A percentile compares a stretch with the other conserved stretches of the same genome.
Evolutionary conservation across 92 coral and sea anemone genomes (phyloP).

Genomic region (Ricordea florida): DNA sequence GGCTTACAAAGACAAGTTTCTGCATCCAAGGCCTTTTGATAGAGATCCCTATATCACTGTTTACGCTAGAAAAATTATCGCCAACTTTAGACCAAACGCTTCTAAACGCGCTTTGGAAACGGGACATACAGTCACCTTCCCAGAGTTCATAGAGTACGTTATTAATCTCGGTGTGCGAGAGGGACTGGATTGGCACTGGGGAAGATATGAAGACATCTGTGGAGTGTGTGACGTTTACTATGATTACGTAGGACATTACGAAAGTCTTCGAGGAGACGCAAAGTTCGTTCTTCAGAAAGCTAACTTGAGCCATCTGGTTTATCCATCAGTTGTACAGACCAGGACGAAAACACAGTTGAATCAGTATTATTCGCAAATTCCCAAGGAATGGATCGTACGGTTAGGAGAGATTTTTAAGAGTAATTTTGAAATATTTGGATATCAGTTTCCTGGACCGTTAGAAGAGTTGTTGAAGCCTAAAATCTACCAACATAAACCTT

Average conservation of each 20-base stretch:
- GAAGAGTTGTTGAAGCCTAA: neutral
- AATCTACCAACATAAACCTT: no score
- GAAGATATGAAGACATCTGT: neutral
- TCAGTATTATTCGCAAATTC: neutral
- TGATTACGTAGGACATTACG: neutral
- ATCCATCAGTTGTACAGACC: neutral
- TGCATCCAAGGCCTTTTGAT: neutral
- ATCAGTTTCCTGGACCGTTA: neutral
- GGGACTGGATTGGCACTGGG: slow-evolving; percentile 3
- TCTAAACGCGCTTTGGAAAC: neutral
- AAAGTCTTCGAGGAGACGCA: neutral
- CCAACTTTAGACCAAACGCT: neutral
- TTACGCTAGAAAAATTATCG: neutral
- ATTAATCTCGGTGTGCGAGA: neutral
- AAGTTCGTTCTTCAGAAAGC: neutral
- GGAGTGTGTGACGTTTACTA: neutral
- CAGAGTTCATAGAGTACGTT: neutral
- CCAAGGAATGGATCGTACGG: neutral
- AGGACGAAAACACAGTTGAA: neutral
- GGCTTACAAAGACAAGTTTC: neutral
- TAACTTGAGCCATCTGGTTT: neutral
- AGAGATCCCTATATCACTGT: neutral
- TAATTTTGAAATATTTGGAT: neutral
- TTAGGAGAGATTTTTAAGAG: neutral
- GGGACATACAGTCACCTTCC: neutral